phyloP scores from a whole-genome alignment of 2,113 vertebrate genomes.

The Trochalopteron elliotii region DNA sequence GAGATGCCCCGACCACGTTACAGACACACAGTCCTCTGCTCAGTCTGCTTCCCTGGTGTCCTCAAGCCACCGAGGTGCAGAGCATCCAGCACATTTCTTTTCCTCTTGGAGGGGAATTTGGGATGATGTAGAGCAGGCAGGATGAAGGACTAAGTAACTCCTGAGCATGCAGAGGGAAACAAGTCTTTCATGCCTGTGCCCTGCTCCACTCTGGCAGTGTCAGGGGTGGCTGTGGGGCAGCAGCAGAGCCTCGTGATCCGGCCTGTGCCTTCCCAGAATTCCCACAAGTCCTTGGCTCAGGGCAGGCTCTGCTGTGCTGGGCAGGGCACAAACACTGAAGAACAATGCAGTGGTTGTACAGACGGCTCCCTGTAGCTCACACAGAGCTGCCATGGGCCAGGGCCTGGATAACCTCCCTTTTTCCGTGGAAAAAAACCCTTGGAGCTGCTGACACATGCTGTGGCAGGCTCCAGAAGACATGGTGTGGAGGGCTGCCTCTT shows the following conservation, averaged over 20 bases:
- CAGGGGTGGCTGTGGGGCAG: neutral
- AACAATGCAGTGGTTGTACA: neutral
- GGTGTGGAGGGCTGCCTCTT: neutral
- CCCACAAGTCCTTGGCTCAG: neutral
- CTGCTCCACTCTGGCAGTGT: neutral
- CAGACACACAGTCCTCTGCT: neutral
- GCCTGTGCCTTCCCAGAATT: neutral
- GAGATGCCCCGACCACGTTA: neutral
- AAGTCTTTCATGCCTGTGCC: neutral
- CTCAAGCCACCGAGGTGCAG: neutral
- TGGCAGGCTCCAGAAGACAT: neutral
- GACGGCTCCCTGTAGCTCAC: neutral
- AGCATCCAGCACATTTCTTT: neutral
- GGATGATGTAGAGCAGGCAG: neutral
- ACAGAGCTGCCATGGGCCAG: neutral
- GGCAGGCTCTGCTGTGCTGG: neutral
- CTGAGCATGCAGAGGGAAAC: rapidly evolving
- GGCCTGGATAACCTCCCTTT: neutral
- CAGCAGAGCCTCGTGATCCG: neutral
- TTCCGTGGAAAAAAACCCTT: neutral
- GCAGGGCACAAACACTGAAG: neutral
- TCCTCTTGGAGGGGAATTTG: neutral
- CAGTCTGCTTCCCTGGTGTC: neutral
- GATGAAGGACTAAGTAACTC: neutral
- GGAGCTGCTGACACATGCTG: neutral